phyloP scores from a whole-genome alignment of 2,888 invertebrate species.

The Pheosia tremula region DNA sequence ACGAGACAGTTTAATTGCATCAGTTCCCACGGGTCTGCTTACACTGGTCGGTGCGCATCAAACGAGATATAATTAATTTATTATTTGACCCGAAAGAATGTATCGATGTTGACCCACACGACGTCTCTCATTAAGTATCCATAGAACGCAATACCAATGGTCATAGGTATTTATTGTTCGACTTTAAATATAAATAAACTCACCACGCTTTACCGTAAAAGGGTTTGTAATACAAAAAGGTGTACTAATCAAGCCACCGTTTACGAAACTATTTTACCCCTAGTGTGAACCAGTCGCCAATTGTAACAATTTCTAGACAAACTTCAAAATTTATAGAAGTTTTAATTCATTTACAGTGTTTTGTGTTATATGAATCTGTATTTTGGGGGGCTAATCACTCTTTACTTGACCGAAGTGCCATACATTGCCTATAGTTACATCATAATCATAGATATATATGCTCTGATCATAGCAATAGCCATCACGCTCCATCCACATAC shows the following conservation, averaged over 20 bases:
- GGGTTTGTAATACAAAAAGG: no score
- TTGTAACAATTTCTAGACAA: no score
- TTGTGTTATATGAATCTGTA: no score
- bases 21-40: conserved; percentile 33
- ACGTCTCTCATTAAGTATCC: conserved; percentile 23
- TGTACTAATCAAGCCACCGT: no score
- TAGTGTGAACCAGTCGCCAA: no score
- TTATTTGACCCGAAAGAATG: conserved; percentile 24
- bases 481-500: conserved; percentile 12
- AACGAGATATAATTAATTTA: conserved; percentile 30
- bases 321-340: no score
- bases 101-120: conserved; percentile 15
- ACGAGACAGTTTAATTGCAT: conserved; percentile 19
- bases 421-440: neutral
- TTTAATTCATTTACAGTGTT: no score
- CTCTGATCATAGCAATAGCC: conserved; percentile 6
- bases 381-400: no score
- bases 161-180: neutral
- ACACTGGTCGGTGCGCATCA: conserved; percentile 17
- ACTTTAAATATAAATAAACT: neutral
- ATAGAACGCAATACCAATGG: neutral
- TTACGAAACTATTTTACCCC: no score
- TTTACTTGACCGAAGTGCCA: no score
- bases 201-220: neutral
- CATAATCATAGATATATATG: neutral